Evolutionary conservation across 2,888 invertebrate genomes (phyloP).

Genomic region (Protodeltote pygarga): DNA sequence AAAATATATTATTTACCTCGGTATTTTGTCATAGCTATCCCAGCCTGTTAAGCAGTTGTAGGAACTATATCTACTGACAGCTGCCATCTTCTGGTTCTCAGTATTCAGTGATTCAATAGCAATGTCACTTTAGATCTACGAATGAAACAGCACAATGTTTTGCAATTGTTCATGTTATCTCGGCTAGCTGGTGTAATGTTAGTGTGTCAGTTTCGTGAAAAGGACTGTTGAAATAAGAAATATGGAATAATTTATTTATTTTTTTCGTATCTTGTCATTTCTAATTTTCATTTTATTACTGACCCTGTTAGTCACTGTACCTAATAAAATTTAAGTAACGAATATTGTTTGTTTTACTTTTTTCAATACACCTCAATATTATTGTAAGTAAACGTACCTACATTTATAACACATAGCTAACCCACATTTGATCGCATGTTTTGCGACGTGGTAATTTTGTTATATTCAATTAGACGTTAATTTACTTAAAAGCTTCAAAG

Average conservation of each 20-base stretch:
- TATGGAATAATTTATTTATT: too few relatives aligned
- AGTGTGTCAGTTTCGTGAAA: background rate
- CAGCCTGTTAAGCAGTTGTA: conserved; percentile 96
- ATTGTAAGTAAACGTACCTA: background rate
- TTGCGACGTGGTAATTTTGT: conserved; percentile 36
- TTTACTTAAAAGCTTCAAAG: conserved; percentile 55
- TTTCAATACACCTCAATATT: too few relatives aligned
- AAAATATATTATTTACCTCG: conserved; percentile 91
- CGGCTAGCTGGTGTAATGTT: background rate
- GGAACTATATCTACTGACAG: conserved; percentile 93
- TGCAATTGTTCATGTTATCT: conserved; percentile 5
- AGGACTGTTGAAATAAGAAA: background rate
- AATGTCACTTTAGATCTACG: conserved; percentile 11
- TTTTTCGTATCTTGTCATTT: too few relatives aligned
- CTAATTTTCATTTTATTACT: too few relatives aligned
- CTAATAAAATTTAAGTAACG: too few relatives aligned
- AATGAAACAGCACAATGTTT: conserved; percentile 1
- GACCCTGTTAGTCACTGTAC: too few relatives aligned
- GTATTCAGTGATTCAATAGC: background rate
- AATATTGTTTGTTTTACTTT: too few relatives aligned
- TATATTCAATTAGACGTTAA: conserved; percentile 52
- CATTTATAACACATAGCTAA: conserved; percentile 18
- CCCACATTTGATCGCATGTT: conserved; percentile 49
- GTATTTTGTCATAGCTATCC: conserved; percentile 96
- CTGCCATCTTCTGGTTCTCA: conserved; percentile 83